Conservation (phyloP, 1,140 invertebrate genomes). For the Agraylea sexmaculata region DNA sequence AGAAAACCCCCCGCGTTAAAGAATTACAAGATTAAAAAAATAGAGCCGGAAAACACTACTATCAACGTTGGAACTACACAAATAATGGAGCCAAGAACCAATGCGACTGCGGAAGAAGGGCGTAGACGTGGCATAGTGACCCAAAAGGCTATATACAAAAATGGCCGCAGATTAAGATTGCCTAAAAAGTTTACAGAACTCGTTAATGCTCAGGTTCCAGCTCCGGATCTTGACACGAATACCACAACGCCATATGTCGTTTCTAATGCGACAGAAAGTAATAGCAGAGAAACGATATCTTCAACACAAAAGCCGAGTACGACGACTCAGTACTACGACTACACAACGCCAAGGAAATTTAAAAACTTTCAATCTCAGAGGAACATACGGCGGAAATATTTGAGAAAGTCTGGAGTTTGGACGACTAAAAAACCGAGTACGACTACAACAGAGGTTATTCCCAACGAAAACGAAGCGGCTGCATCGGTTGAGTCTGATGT, state of each 20-base stretch:
- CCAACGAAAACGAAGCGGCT: constrained; percentile 27
- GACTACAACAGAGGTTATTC: constrained; percentile 20
- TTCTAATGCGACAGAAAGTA: constrained; percentile 16
- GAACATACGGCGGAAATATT: constrained; percentile 11
- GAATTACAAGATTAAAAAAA: constrained; percentile 1
- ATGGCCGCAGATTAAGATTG: constrained; percentile 14
- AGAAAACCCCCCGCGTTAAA: constrained; percentile 4
- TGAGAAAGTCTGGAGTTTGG: constrained; percentile 23
- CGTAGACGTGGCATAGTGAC: background rate
- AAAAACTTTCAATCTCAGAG: constrained; percentile 5
- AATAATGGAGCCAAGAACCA: constrained; percentile 2
- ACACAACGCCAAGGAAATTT: constrained; percentile 21
- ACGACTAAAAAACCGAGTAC: constrained; percentile 25
- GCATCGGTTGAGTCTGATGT: constrained; percentile 18
- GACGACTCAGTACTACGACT: constrained; percentile 34
- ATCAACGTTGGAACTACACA: constrained; percentile 5
- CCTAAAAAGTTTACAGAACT: constrained; percentile 24
- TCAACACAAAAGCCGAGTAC: constrained; percentile 26
- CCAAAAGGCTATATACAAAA: constrained; percentile 9
- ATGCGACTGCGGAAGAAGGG: background rate
- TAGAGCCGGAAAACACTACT: constrained; percentile 15
- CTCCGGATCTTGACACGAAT: constrained; percentile 20
- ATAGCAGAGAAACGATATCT: constrained; percentile 24
- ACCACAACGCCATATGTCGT: constrained; percentile 22
- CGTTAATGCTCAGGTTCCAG: constrained; percentile 26